These are phyloP conservation scores for Astyanax mexicanus DNA, from an alignment of 2,797 vertebrate species.

Conservation along the genomic window DNA sequence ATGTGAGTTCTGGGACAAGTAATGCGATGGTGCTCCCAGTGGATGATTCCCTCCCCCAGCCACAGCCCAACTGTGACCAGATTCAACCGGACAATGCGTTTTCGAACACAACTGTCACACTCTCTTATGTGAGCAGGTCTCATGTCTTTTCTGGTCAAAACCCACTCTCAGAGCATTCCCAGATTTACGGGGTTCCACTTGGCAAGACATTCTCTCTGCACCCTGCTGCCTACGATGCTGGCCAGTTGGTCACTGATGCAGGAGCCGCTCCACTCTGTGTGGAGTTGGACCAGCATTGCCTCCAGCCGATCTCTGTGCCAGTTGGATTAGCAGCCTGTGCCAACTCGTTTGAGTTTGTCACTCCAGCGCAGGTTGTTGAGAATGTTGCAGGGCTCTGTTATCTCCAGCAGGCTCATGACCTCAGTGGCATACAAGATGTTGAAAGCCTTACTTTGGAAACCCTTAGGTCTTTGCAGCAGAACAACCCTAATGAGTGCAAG, in stretches of 20 bases:
- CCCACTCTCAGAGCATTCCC: constrained; percentile 65
- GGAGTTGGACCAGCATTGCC: constrained; percentile 68
- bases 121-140: constrained; percentile 84
- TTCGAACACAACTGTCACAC: constrained; percentile 83
- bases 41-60: constrained; percentile 56
- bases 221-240: constrained; percentile 63
- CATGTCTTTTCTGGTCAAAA: constrained; percentile 72
- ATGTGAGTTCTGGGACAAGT: constrained; percentile 63
- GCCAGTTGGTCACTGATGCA: constrained; percentile 61
- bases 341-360: constrained; percentile 61
- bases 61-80: constrained; percentile 67
- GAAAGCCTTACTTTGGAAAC: constrained; percentile 45
- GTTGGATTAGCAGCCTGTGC: constrained; percentile 65
- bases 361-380: constrained; percentile 64
- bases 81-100: constrained; percentile 79
- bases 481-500: constrained; percentile 46
- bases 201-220: constrained; percentile 70
- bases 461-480: constrained; percentile 36
- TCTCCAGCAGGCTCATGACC: constrained; percentile 58
- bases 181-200: constrained; percentile 69
- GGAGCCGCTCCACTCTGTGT: constrained; percentile 54
- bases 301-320: constrained; percentile 64
- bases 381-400: constrained; percentile 41
- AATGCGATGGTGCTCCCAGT: constrained; percentile 67
- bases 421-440: constrained; percentile 59